Evolutionary conservation across 2,797 vertebrate genomes (phyloP).

Genomic region (Naso thynnoides): DNA sequence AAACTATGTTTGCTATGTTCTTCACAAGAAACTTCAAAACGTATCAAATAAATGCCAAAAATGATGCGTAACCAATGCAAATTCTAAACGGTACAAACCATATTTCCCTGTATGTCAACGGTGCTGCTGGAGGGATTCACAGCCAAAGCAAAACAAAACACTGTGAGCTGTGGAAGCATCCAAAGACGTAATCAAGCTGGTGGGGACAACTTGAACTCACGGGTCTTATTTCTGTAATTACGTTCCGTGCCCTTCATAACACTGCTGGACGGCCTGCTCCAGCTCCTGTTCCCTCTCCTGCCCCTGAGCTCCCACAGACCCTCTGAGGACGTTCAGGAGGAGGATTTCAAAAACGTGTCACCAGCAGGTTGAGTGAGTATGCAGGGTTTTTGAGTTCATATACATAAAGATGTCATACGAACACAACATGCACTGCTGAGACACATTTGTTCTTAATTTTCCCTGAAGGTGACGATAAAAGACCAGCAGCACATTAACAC

Average conservation of each 20-base stretch:
- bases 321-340: constrained; percentile 32
- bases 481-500: constrained; percentile 8
- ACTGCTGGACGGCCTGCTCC: constrained; percentile 11
- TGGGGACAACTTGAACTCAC: constrained; percentile 54
- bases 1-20: background rate
- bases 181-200: constrained; percentile 41
- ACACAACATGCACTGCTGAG: constrained; percentile 4
- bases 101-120: background rate
- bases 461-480: constrained; percentile 9
- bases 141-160: constrained; percentile 22
- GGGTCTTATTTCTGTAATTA: constrained; percentile 68
- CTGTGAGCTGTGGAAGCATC: constrained; percentile 17
- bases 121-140: background rate
- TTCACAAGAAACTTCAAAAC: background rate
- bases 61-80: background rate
- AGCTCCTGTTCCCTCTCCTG: constrained; percentile 8
- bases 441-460: background rate
- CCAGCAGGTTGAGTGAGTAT: constrained; percentile 19
- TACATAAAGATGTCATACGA: constrained; percentile 3
- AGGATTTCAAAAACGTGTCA: too few relatives aligned
- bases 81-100: background rate
- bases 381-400: constrained; percentile 15
- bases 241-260: constrained; percentile 48
- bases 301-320: constrained; percentile 24
- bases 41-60: background rate